phyloP scores from a whole-genome alignment of 2,888 invertebrate genomes.

The Pharmacophagus antenor region DNA sequence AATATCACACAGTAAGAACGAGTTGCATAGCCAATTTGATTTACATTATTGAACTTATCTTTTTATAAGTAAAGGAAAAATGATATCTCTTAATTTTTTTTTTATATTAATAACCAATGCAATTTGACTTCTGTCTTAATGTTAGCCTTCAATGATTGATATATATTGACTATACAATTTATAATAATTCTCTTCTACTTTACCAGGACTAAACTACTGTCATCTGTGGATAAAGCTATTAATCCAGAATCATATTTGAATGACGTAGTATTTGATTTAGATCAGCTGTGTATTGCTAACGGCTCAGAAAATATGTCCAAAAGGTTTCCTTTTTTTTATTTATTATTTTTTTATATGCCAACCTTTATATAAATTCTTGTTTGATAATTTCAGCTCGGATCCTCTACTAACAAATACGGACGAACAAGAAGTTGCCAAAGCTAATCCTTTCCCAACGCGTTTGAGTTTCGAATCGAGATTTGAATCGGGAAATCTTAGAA shows the following conservation, averaged over 20 bases:
- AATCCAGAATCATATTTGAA: constrained; percentile 81
- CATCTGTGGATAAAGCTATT: constrained; percentile 85
- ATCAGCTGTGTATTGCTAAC: constrained; percentile 57
- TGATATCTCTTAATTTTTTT: no score
- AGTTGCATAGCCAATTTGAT: no score
- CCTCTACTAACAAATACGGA: constrained; percentile 71
- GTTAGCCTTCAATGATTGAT: neutral
- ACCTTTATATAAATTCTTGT: constrained; percentile 28
- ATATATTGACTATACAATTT: neutral
- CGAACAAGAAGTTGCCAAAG: constrained; percentile 70
- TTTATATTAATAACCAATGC: neutral
- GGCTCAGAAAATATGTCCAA: constrained; percentile 49
- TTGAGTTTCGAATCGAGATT: constrained; percentile 91
- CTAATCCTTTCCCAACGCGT: constrained; percentile 61
- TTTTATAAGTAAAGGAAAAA: no score
- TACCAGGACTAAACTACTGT: constrained; percentile 80
- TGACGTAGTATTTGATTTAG: constrained; percentile 86
- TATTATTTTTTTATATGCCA: neutral
- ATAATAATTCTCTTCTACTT: neutral
- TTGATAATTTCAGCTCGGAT: constrained; percentile 56
- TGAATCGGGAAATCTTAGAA: constrained; percentile 91
- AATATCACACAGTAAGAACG: neutral
- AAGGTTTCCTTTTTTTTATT: constrained; percentile 46
- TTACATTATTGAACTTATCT: neutral
- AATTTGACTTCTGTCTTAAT: neutral